Conservation (phyloP, 2,113 vertebrate species). For the Perca fluviatilis region DNA sequence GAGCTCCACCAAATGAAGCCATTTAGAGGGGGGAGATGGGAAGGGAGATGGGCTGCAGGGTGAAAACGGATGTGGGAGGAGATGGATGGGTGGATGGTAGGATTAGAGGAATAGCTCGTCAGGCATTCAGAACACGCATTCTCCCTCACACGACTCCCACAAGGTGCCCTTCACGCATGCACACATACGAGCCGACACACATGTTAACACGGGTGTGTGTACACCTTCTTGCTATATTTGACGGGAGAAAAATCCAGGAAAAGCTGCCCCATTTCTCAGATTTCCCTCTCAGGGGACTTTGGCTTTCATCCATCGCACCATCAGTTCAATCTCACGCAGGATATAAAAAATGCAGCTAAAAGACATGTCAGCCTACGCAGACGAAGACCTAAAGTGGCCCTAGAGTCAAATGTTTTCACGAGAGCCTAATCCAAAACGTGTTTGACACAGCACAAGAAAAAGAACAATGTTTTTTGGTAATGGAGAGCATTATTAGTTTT, state of each 20-base stretch:
- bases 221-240: constrained; percentile 1
- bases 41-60: constrained; percentile 61
- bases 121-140: constrained; percentile 77
- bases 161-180: constrained; percentile 83
- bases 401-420: background rate
- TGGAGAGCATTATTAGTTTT: constrained; percentile 5
- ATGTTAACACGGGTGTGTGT: background rate
- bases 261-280: constrained; percentile 31
- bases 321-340: constrained; percentile 23
- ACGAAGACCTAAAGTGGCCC: constrained; percentile 4
- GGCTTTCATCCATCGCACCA: constrained; percentile 37
- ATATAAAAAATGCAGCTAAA: constrained; percentile 36
- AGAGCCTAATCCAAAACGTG: constrained; percentile 13
- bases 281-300: constrained; percentile 26
- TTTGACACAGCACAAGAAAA: background rate
- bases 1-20: constrained; percentile 73
- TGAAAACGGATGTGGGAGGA: constrained; percentile 60
- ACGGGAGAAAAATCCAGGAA: constrained; percentile 13
- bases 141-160: constrained; percentile 50
- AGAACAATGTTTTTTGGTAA: background rate
- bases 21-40: constrained; percentile 65
- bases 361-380: background rate
- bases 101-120: constrained; percentile 77
- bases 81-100: constrained; percentile 71
- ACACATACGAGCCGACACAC: constrained; percentile 37